Conservation (phyloP, 2,797 vertebrate genomes). For the Gambusia yucatana region DNA sequence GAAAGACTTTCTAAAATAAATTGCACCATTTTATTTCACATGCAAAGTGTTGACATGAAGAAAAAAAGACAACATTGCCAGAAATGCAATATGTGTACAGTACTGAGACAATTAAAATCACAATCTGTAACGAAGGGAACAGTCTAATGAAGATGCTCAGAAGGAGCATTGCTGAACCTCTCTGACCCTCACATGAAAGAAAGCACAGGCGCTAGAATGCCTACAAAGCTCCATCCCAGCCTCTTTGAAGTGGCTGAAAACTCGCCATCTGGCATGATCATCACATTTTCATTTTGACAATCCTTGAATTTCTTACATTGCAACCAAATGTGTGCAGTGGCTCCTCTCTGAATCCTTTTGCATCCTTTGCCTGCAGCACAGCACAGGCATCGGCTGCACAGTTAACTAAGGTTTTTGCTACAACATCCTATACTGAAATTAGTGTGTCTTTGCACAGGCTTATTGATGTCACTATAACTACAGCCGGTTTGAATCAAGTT, state of each 20-base stretch:
- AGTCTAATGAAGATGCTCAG: slow-evolving; percentile 73
- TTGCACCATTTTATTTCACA: slow-evolving; percentile 45
- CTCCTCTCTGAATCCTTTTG: slow-evolving; percentile 19
- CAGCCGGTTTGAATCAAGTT: slow-evolving; percentile 1
- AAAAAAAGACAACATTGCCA: slow-evolving; percentile 41
- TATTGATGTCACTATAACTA: background rate
- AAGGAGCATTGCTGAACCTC: slow-evolving; percentile 58
- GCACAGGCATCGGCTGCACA: background rate
- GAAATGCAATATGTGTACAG: slow-evolving; percentile 54
- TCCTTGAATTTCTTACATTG: slow-evolving; percentile 47
- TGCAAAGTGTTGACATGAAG: slow-evolving; percentile 51
- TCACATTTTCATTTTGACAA: slow-evolving; percentile 68
- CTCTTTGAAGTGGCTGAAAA: slow-evolving; percentile 74
- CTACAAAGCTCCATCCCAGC: slow-evolving; percentile 68
- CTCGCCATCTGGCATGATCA: slow-evolving; percentile 69
- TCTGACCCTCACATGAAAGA: slow-evolving; percentile 70
- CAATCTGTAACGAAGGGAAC: slow-evolving; percentile 52
- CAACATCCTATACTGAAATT: background rate
- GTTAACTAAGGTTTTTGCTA: background rate
- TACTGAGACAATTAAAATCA: slow-evolving; percentile 64
- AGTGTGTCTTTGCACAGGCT: background rate
- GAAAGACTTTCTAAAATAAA: slow-evolving; percentile 57
- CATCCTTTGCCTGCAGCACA: slow-evolving; percentile 22
- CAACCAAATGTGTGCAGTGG: slow-evolving; percentile 27
- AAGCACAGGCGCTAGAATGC: slow-evolving; percentile 65